phyloP scores from a whole-genome alignment of 2,113 vertebrate genomes.

The Taurulus bubalis region DNA sequence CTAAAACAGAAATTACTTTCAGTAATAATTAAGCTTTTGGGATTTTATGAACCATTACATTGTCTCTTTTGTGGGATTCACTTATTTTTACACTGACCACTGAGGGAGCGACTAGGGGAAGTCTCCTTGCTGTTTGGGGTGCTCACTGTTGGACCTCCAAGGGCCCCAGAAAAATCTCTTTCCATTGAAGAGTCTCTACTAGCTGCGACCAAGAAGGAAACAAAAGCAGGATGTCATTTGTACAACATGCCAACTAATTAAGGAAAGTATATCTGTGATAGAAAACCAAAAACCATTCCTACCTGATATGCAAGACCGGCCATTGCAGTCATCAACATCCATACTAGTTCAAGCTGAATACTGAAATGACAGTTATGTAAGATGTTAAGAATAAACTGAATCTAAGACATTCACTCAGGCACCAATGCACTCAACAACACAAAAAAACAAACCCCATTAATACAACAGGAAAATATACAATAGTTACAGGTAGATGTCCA shows the following conservation, averaged over 20 bases:
- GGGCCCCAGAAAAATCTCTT: slow-evolving; percentile 92
- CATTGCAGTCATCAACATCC: slow-evolving; percentile 97
- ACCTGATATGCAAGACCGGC: slow-evolving; percentile 92
- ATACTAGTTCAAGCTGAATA: slow-evolving; percentile 87
- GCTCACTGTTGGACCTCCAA: slow-evolving; percentile 93
- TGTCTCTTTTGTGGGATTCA: neutral
- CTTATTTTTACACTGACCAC: slow-evolving; percentile 85
- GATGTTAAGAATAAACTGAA: neutral
- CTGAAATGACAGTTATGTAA: slow-evolving; percentile 74
- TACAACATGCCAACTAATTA: neutral
- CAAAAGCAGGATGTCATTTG: slow-evolving; percentile 14
- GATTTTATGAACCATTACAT: neutral
- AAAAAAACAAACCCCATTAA: neutral
- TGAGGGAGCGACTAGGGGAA: slow-evolving; percentile 93
- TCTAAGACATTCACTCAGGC: neutral
- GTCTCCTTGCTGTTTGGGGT: slow-evolving; percentile 96
- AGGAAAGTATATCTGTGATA: neutral
- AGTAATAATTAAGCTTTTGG: neutral
- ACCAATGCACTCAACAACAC: neutral
- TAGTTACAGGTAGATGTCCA: neutral
- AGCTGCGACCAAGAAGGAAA: slow-evolving; percentile 75
- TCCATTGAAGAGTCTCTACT: slow-evolving; percentile 96
- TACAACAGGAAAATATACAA: slow-evolving; percentile 2
- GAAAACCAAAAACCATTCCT: slow-evolving; percentile 40
- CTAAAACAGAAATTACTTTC: slow-evolving; percentile 2